Conservation (phyloP, 2,113 vertebrate genomes). For the Myrmophylax atrothorax region DNA sequence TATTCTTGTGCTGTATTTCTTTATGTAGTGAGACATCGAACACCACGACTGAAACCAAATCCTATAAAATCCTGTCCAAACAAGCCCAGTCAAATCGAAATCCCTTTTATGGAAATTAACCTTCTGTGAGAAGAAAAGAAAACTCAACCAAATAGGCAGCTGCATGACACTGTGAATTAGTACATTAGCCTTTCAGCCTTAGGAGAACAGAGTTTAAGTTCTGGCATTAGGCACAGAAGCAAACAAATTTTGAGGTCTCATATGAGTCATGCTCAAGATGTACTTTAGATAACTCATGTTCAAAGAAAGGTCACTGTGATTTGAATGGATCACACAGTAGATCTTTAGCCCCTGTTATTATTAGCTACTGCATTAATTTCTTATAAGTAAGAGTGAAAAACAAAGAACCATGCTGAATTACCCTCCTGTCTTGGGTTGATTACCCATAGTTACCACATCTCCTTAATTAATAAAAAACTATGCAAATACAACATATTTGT, state of each 20-base stretch:
- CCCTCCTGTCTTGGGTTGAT: not conserved
- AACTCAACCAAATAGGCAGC: slow-evolving; percentile 42
- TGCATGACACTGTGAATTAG: not conserved
- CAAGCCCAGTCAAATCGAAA: slow-evolving; percentile 50
- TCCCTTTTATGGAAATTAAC: slow-evolving; percentile 56
- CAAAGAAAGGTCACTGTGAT: not conserved
- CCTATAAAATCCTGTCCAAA: slow-evolving; percentile 55
- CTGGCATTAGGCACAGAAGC: slow-evolving; percentile 11
- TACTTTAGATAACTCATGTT: not conserved
- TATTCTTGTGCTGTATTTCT: not conserved
- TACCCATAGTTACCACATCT: too few species aligned
- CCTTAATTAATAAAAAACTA: not conserved
- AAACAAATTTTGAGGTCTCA: slow-evolving; percentile 42
- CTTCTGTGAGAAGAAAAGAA: slow-evolving; percentile 35
- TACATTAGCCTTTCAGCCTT: slow-evolving; percentile 14
- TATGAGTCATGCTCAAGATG: not conserved
- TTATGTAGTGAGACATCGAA: slow-evolving; percentile 15
- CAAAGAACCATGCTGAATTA: not conserved
- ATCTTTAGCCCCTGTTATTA: not conserved
- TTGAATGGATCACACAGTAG: not conserved
- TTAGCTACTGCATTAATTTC: not conserved
- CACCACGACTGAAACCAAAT: slow-evolving; percentile 24
- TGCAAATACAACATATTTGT: not conserved
- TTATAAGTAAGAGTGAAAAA: not conserved
- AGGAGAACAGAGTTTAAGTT: slow-evolving; percentile 33